A percentile compares a stretch with the other conserved stretches of the same genome.
Evolutionary conservation across 2,113 vertebrate genomes (phyloP).

Genomic region (Anser brachyrhynchus): DNA sequence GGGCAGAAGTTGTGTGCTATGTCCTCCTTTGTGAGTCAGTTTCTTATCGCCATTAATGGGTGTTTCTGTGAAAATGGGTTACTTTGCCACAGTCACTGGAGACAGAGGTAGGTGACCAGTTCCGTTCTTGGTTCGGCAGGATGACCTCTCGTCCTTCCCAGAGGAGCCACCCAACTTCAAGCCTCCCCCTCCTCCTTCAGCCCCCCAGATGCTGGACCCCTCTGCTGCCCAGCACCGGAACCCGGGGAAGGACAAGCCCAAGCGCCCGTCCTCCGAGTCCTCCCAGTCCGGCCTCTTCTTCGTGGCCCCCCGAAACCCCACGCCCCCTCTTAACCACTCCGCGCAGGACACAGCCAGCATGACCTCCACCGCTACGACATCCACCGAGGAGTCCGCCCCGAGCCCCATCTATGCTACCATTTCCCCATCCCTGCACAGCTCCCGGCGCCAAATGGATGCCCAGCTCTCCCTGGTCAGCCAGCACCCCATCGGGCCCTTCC

Average conservation of each 20-base stretch:
- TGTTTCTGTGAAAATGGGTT: not conserved
- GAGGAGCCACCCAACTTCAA: constrained; percentile 86
- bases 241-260: constrained; percentile 65
- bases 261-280: constrained; percentile 83
- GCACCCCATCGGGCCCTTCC: constrained; percentile 89
- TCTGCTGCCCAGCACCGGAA: constrained; percentile 45
- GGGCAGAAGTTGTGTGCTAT: not conserved
- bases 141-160: constrained; percentile 83
- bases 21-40: not conserved
- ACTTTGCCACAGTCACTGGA: rapidly evolving
- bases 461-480: constrained; percentile 83
- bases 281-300: constrained; percentile 89
- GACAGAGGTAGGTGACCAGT: not conserved
- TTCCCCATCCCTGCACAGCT: constrained; percentile 33
- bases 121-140: constrained; percentile 79
- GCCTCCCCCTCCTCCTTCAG: constrained; percentile 80
- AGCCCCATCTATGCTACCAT: constrained; percentile 74
- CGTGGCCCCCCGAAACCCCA: constrained; percentile 76
- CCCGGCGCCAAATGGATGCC: constrained; percentile 72
- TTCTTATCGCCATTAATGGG: not conserved
- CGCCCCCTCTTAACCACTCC: constrained; percentile 9
- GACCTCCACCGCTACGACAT: not conserved
- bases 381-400: constrained; percentile 46
- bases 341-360: constrained; percentile 65
- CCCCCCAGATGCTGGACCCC: constrained; percentile 24